phyloP scores from a whole-genome alignment of 2,113 vertebrate genomes.

The Grammatotria lemairii region DNA sequence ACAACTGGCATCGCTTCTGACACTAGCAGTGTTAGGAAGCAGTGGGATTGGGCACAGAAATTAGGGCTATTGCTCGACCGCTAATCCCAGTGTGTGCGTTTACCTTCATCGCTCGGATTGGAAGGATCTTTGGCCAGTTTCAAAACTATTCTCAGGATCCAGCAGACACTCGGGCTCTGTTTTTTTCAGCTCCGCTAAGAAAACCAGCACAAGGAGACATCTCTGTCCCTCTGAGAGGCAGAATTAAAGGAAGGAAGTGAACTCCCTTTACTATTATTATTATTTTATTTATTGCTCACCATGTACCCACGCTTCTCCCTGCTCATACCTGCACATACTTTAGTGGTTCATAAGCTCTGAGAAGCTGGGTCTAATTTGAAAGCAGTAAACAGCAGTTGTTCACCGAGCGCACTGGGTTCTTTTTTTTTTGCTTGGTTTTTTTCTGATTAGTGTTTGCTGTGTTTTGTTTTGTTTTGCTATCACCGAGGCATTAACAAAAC shows the following conservation, averaged over 20 bases:
- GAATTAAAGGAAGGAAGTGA: neutral
- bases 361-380: neutral
- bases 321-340: neutral
- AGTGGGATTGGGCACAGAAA: constrained; percentile 47
- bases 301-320: neutral
- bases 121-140: constrained; percentile 25
- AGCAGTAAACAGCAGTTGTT: neutral
- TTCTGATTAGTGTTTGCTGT: neutral
- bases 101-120: constrained; percentile 41
- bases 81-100: constrained; percentile 53
- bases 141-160: constrained; percentile 12
- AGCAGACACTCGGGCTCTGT: constrained; percentile 17
- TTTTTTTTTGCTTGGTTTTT: neutral
- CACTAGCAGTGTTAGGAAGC: constrained; percentile 32
- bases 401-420: neutral
- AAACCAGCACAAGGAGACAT: constrained; percentile 10
- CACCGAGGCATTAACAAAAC: neutral
- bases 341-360: neutral
- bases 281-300: neutral
- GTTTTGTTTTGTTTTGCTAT: neutral
- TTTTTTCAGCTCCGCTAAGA: constrained; percentile 7
- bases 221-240: neutral
- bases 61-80: constrained; percentile 26
- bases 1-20: constrained; percentile 50
- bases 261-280: neutral